Conservation (phyloP, 2,113 vertebrate genomes). For the Siphamia tubifer region DNA sequence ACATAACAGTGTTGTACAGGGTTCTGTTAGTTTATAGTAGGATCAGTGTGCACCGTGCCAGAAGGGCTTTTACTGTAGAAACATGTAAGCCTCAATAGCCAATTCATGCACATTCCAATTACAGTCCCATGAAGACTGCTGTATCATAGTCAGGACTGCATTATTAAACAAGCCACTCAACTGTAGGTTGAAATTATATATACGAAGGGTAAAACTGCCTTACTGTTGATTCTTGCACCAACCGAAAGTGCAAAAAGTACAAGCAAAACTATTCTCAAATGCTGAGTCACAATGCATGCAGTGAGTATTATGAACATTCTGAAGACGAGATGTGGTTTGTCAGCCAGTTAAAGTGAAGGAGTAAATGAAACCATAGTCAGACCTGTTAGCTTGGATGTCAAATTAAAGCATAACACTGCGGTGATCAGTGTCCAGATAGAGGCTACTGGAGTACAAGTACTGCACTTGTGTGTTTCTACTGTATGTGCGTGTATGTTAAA, state of each 20-base stretch:
- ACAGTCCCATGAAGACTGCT: too few species aligned
- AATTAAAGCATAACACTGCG: slow-evolving; percentile 13
- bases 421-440: slow-evolving; percentile 3
- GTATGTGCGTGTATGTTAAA: background rate
- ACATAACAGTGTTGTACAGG: too few species aligned
- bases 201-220: too few species aligned
- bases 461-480: background rate
- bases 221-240: background rate
- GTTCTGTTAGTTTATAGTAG: too few species aligned
- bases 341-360: slow-evolving; percentile 10
- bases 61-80: background rate
- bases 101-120: background rate
- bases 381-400: slow-evolving; percentile 12
- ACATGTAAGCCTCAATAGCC: background rate
- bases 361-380: background rate
- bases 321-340: background rate
- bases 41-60: too few species aligned
- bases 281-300: too few species aligned
- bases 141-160: background rate
- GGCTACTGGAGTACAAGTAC: background rate
- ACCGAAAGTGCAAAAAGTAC: background rate
- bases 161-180: background rate
- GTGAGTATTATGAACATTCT: background rate
- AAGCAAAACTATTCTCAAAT: background rate
- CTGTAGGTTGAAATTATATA: background rate